Base-by-base conservation (phyloP, 2,113 vertebrate genomes). In the Bubo scandiacus region DNA sequence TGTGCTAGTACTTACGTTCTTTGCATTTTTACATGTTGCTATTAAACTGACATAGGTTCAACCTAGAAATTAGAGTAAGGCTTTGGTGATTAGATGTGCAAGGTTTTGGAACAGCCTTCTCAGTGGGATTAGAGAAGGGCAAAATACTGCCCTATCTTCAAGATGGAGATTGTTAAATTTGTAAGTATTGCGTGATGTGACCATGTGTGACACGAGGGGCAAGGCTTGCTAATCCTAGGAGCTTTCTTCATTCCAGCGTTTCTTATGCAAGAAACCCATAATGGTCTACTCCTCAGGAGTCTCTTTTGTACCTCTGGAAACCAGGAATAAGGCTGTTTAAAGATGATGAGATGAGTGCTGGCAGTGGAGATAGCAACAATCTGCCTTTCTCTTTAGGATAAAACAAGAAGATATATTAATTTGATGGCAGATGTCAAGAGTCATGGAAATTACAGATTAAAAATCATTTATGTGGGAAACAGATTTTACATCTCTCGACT, bases 361-460 rank as follows among this genome's bases (percentile, higher is more conserved):
- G 70, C 88, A 90, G 57, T 77, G 82, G 78, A 87, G 73, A 91
- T 42, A 67, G 83, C 4, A 12, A 72, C 58, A 84, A 47, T 90
- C 87, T 96, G 92, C 71, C 87, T 87, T 89, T 77, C 70, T 88
- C 57, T 88, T 62, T 45, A 90, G 78, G 47, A 66, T 83, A 58
- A 94, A 92, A 13, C 58, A 92, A 49, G 21, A 81, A 91, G 77
- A 75, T 92, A 18, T 19, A 89, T 79, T 77, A 20, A 59, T 94
- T 68, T 80, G 78, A 92, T 91, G 62, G 89, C 86, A 95, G 81
- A 92, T 96, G 91, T 95, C 94, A 95, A 86, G 65, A 78, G 89
- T 88, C 74, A 81, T 73, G 63, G 89, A 94, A 97, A 95, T 91
- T 88, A 80, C 42, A 91, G 91, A 95, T 92, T 94, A 89, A 96